These are phyloP conservation scores for Bothrops jararaca DNA, from an alignment of 2,113 vertebrate species.

Conservation along the genomic window DNA sequence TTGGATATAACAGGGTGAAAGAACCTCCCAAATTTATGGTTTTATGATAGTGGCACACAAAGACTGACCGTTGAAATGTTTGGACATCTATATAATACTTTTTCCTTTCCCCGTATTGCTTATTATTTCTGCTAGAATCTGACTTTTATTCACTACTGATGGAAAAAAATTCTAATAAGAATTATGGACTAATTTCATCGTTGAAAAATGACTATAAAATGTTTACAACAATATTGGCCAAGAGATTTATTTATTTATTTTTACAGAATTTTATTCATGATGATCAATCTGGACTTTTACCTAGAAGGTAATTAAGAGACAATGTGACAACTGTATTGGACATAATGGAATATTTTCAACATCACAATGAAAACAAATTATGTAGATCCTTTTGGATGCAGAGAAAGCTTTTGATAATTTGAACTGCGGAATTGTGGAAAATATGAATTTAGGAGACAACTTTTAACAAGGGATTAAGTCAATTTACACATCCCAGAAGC, in stretches of 20 bases:
- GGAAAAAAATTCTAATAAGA: neutral
- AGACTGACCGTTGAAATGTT: neutral
- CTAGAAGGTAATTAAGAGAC: neutral
- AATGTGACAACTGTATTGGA: neutral
- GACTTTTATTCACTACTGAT: neutral
- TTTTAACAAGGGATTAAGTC: neutral
- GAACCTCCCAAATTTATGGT: neutral
- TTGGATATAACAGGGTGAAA: neutral
- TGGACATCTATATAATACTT: neutral
- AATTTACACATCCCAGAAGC: neutral
- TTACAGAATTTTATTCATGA: neutral
- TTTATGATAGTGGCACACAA: neutral
- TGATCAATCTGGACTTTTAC: neutral
- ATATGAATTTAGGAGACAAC: neutral
- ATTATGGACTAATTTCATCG: neutral
- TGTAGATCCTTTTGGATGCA: neutral
- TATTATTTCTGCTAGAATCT: neutral
- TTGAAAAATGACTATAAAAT: neutral
- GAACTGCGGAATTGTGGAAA: neutral
- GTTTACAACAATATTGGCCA: neutral
- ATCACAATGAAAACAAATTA: neutral
- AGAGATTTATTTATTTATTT: neutral
- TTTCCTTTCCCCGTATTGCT: neutral
- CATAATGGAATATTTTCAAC: neutral
- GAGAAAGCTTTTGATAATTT: neutral